Conservation (phyloP, 2,888 invertebrate genomes). For the Protodeltote pygarga region DNA sequence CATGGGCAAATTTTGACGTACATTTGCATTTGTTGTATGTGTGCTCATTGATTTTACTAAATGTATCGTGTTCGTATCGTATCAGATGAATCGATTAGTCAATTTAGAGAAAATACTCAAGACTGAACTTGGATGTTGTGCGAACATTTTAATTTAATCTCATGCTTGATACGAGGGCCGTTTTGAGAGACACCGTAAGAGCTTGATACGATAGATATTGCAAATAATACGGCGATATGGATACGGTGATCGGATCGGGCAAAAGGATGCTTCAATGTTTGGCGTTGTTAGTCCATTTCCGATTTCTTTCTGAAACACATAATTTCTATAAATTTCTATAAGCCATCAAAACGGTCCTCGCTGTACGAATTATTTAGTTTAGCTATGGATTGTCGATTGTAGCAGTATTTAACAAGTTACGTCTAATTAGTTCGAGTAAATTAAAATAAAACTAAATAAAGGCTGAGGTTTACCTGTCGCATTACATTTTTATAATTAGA, state of each 20-base stretch:
- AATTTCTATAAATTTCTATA: background rate
- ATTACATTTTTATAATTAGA: no score
- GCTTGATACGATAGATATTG: background rate
- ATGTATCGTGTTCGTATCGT: slow-evolving; percentile 45
- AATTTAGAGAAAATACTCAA: slow-evolving; percentile 80
- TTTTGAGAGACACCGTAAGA: slow-evolving; percentile 3
- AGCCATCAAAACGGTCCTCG: slow-evolving; percentile 22
- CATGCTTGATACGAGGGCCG: slow-evolving; percentile 24
- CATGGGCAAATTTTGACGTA: slow-evolving; percentile 8
- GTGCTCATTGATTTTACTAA: slow-evolving; percentile 9
- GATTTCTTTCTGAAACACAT: no score
- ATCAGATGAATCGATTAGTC: slow-evolving; percentile 74
- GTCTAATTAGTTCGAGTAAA: slow-evolving; percentile 24
- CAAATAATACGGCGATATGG: background rate
- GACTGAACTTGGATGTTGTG: slow-evolving; percentile 79
- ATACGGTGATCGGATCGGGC: no score
- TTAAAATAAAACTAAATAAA: slow-evolving; percentile 1
- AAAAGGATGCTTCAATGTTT: background rate
- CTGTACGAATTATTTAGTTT: slow-evolving; percentile 19
- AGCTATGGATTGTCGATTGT: slow-evolving; percentile 21
- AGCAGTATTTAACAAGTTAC: slow-evolving; percentile 29
- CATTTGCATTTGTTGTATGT: background rate
- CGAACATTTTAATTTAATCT: slow-evolving; percentile 28
- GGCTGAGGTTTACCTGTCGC: slow-evolving; percentile 16
- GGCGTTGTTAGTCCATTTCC: no score